phyloP scores from a whole-genome alignment of 2,797 vertebrate genomes.

The Centroberyx gerrardi region DNA sequence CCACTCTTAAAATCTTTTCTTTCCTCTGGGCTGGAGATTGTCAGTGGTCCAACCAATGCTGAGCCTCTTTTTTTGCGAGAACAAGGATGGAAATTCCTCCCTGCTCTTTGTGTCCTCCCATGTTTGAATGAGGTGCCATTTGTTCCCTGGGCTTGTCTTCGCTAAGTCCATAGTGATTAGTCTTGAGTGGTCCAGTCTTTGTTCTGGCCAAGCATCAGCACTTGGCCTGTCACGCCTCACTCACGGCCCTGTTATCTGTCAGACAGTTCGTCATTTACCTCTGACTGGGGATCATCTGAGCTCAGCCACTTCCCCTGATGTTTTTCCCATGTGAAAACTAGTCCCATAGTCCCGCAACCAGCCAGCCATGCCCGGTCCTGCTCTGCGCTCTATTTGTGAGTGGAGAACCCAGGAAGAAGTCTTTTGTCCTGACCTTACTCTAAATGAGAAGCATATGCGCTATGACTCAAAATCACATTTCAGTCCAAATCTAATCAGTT shows the following conservation, averaged over 20 bases:
- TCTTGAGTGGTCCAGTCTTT: constrained; percentile 64
- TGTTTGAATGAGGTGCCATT: constrained; percentile 41
- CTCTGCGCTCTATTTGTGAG: constrained; percentile 29
- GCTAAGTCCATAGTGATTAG: constrained; percentile 66
- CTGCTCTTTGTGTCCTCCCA: constrained; percentile 45
- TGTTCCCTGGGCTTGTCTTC: constrained; percentile 52
- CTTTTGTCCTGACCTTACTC: constrained; percentile 54
- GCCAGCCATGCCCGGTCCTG: constrained; percentile 13
- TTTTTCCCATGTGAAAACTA: constrained; percentile 35
- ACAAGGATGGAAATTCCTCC: constrained; percentile 58
- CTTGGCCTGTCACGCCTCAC: constrained; percentile 49
- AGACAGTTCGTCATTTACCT: constrained; percentile 38
- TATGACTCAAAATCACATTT: constrained; percentile 78
- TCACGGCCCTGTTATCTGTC: constrained; percentile 27
- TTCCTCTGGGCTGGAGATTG: constrained; percentile 48
- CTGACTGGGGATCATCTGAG: constrained; percentile 19
- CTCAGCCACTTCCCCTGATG: background rate
- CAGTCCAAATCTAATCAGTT: constrained; percentile 77
- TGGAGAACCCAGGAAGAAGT: constrained; percentile 44
- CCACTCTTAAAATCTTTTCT: constrained; percentile 59
- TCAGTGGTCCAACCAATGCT: constrained; percentile 45
- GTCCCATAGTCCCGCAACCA: background rate
- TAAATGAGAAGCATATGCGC: constrained; percentile 81
- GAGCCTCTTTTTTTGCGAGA: constrained; percentile 39
- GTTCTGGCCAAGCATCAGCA: constrained; percentile 49